Evolutionary conservation across 2,888 invertebrate genomes (phyloP).

Genomic region (Agrypnus murinus): DNA sequence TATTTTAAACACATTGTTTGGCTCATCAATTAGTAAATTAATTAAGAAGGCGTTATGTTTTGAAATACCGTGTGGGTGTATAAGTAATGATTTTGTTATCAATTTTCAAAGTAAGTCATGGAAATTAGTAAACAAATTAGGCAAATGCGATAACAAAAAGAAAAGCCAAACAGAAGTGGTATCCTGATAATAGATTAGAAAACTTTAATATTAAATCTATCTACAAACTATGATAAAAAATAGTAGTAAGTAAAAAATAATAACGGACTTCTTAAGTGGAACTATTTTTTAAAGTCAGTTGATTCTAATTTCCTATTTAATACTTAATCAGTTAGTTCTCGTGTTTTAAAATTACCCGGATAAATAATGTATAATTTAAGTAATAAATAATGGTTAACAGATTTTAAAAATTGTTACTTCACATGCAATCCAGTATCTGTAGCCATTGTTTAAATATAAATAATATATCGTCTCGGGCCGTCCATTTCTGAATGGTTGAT

Average conservation of each 20-base stretch:
- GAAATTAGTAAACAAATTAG: too few species aligned
- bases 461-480: conserved; percentile 24
- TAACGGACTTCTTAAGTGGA: background rate
- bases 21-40: too few species aligned
- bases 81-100: too few species aligned
- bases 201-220: too few species aligned
- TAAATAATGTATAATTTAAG: conserved; percentile 46
- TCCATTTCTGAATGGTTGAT: conserved; percentile 29
- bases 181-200: too few species aligned
- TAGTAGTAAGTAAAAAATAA: background rate
- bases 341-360: conserved; percentile 44
- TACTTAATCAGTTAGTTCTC: conserved; percentile 43
- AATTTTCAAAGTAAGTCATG: too few species aligned
- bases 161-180: too few species aligned
- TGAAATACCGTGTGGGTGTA: too few species aligned
- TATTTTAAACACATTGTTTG: too few species aligned
- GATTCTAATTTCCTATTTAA: conserved; percentile 40
- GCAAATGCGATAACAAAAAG: too few species aligned
- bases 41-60: too few species aligned
- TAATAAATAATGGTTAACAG: conserved; percentile 50
- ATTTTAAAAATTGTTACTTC: conserved; percentile 47
- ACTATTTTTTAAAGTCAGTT: conserved; percentile 26
- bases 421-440: conserved; percentile 44
- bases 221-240: too few species aligned
- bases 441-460: conserved; percentile 30